Conservation (phyloP, 2,797 vertebrate genomes). For the Coendou prehensilis region DNA sequence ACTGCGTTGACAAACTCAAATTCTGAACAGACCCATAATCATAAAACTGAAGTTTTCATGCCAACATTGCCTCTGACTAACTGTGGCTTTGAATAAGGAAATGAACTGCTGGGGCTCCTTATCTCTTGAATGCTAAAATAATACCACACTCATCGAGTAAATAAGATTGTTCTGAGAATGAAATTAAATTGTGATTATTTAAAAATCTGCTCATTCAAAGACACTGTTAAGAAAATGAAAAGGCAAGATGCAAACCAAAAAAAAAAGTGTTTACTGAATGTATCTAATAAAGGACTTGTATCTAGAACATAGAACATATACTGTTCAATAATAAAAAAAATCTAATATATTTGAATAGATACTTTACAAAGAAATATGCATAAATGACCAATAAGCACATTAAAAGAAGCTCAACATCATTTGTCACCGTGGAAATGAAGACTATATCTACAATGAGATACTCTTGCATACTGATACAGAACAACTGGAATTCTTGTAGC, state of each 20-base stretch:
- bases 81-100: not conserved
- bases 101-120: not conserved
- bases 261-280: conserved; percentile 3
- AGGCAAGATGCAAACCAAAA: not conserved
- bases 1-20: not conserved
- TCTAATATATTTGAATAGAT: not conserved
- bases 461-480: not conserved
- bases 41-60: not conserved
- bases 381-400: not conserved
- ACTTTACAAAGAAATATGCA: not conserved
- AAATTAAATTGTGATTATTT: conserved; percentile 45
- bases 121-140: conserved; percentile 10
- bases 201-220: conserved; percentile 40
- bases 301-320: not conserved
- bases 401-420: not conserved
- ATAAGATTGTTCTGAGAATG: conserved; percentile 1
- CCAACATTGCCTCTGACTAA: not conserved
- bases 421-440: not conserved
- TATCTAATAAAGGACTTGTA: not conserved
- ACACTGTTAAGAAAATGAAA: conserved; percentile 49
- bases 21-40: conserved; percentile 13
- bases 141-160: not conserved
- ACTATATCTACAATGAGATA: not conserved
- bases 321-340: not conserved
- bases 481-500: not conserved